Conservation (phyloP, 2,113 vertebrate genomes). For the Perognathus longimembris region DNA sequence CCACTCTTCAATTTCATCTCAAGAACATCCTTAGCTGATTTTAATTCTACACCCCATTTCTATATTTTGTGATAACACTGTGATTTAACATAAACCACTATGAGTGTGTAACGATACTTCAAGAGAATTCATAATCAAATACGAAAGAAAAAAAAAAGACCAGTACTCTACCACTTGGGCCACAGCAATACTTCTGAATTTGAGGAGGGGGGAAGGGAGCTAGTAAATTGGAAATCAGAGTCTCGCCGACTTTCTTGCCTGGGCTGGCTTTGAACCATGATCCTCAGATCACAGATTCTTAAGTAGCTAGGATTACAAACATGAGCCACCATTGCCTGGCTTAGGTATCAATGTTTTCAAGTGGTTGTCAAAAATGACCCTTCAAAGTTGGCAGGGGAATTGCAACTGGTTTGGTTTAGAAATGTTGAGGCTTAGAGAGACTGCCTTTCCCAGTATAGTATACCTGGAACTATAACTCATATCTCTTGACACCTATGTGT, state of each 20-base stretch:
- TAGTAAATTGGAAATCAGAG: too few relatives aligned
- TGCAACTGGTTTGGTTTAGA: neutral
- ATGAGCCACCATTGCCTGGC: too few relatives aligned
- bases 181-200: too few relatives aligned
- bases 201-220: too few relatives aligned
- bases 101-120: neutral
- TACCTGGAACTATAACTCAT: neutral
- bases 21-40: conserved; percentile 21
- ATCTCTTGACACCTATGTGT: neutral
- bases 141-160: too few relatives aligned
- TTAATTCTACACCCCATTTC: neutral
- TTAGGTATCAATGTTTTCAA: neutral
- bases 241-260: too few relatives aligned
- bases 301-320: too few relatives aligned
- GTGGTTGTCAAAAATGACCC: neutral
- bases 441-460: neutral
- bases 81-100: neutral
- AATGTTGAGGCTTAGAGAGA: neutral
- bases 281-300: too few relatives aligned
- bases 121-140: neutral
- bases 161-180: too few relatives aligned
- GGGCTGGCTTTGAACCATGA: too few relatives aligned
- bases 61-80: conserved; percentile 31
- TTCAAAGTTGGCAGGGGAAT: neutral
- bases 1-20: neutral